Conservation (phyloP, 2,888 invertebrate species). For the Drosophila mimica region DNA sequence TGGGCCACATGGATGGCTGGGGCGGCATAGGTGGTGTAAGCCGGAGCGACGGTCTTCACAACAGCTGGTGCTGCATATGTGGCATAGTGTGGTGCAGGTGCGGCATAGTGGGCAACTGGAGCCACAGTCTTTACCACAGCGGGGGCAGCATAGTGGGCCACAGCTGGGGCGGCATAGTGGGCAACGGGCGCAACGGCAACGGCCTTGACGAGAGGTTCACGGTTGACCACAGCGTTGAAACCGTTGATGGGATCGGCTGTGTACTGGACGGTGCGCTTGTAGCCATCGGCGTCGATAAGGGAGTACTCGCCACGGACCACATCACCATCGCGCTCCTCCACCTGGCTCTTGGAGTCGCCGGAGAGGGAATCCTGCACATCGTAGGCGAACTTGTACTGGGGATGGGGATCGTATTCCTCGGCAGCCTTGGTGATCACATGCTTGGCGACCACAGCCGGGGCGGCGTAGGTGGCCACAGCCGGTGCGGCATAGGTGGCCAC, state of each 20-base stretch:
- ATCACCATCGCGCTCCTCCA: slow-evolving; percentile 84
- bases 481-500: slow-evolving; percentile 59
- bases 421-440: slow-evolving; percentile 70
- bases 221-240: slow-evolving; percentile 83
- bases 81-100: slow-evolving; percentile 51
- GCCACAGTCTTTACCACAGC: slow-evolving; percentile 50
- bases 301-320: slow-evolving; percentile 84
- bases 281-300: slow-evolving; percentile 84
- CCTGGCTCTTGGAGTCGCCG: slow-evolving; percentile 84
- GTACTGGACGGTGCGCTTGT: slow-evolving; percentile 82
- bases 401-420: slow-evolving; percentile 82
- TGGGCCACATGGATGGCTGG: slow-evolving; percentile 59
- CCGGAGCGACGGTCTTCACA: slow-evolving; percentile 47
- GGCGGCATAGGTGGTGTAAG: slow-evolving; percentile 40
- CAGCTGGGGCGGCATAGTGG: slow-evolving; percentile 52
- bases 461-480: slow-evolving; percentile 56
- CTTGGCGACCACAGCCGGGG: slow-evolving; percentile 55
- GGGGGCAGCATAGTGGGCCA: slow-evolving; percentile 52
- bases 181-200: slow-evolving; percentile 49
- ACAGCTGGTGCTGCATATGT: slow-evolving; percentile 51
- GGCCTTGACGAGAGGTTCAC: slow-evolving; percentile 64
- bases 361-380: slow-evolving; percentile 83
- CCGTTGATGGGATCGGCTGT: slow-evolving; percentile 83
- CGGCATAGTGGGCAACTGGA: slow-evolving; percentile 34
- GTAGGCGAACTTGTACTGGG: slow-evolving; percentile 83